Evolutionary conservation across 2,113 vertebrate species (phyloP), one percentile per base, ranked within the genome.

Genomic region (Tapirus terrestris): DNA sequence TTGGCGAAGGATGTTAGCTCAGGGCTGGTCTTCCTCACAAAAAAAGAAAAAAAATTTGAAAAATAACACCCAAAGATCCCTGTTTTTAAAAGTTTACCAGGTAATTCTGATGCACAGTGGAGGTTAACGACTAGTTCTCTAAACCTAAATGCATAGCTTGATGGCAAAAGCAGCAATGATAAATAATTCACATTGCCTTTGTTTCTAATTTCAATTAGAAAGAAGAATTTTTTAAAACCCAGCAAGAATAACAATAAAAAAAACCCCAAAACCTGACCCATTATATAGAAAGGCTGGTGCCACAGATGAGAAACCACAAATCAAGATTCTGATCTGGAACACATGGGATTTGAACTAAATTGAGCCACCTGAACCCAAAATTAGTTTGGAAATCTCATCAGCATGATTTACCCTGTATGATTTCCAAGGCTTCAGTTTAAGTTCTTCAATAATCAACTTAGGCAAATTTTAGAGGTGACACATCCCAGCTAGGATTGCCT

Each of bases 301-400:
- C 53, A 68, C 61, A 92, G 91, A 79, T 95, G 93, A 96, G 60
- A 85, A 86, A 87, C 20, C n/a, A 80, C 27, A 94, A 82, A 92
- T 86, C 83, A 93, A 91, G 87, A 92, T 72, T 95, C 45, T 73
- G 25, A 84, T 73, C 36, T 90, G 87, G 79, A 86, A 48, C 60
- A 89, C 68, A 51, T 1, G 48, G 73, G 70, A 94, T 83, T 87
- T 87, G 67, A 97, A 86, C 23, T 60, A 94, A 96, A 97, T 61
- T 67, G 70, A 89, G 39, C 43, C 95, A 88, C 76, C 84, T 96
- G 95, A 97, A 91, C 93, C 81, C 86, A 84, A 95, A 96, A 85
- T 91, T 94, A 76, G 27, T 83, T 87, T 96, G 81, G 63, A 83
- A 94, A 94, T 94, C 45, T 95, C 76, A 88, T 90, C 79, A 81